A percentile compares a stretch with the other conserved stretches of the same genome.
Conservation (phyloP, 92 coral and sea anemone species). For the Epizoanthus ramosus region DNA sequence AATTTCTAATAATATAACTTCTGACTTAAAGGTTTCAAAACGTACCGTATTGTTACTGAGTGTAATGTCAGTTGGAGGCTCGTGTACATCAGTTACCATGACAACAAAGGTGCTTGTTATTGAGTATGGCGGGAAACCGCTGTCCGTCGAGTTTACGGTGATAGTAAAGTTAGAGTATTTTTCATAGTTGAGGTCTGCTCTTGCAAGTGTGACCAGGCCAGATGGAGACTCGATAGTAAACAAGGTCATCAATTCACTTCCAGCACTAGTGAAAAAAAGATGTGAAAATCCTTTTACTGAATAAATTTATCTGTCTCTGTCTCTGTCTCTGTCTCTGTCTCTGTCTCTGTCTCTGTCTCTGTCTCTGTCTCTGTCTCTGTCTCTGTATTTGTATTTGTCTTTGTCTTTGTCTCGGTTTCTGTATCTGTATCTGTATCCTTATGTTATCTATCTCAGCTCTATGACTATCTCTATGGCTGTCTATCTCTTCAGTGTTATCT, state of each 20-base stretch:
- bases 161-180: constrained; percentile 63
- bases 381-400: too few relatives aligned
- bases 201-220: constrained; percentile 63
- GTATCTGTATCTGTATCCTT: too few relatives aligned
- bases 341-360: too few relatives aligned
- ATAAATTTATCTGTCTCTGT: background rate
- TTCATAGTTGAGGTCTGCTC: constrained; percentile 76
- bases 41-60: constrained; percentile 64
- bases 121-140: constrained; percentile 83
- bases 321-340: background rate
- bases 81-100: constrained; percentile 78
- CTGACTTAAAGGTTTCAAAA: background rate
- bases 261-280: background rate
- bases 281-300: background rate
- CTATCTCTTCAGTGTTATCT: too few relatives aligned
- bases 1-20: background rate
- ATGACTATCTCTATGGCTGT: too few relatives aligned
- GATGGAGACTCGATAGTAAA: constrained; percentile 74
- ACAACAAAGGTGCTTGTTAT: constrained; percentile 72
- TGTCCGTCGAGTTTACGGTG: constrained; percentile 74
- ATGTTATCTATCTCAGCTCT: too few relatives aligned
- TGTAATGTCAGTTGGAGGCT: constrained; percentile 74
- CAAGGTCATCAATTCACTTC: constrained; percentile 48
- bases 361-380: too few relatives aligned
- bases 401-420: too few relatives aligned